Percentiles rank a stretch among this genome's conserved stretches.
These are phyloP conservation scores for Trichogramma pretiosum DNA, from an alignment of 1,140 invertebrate genomes.

Conservation along the genomic window DNA sequence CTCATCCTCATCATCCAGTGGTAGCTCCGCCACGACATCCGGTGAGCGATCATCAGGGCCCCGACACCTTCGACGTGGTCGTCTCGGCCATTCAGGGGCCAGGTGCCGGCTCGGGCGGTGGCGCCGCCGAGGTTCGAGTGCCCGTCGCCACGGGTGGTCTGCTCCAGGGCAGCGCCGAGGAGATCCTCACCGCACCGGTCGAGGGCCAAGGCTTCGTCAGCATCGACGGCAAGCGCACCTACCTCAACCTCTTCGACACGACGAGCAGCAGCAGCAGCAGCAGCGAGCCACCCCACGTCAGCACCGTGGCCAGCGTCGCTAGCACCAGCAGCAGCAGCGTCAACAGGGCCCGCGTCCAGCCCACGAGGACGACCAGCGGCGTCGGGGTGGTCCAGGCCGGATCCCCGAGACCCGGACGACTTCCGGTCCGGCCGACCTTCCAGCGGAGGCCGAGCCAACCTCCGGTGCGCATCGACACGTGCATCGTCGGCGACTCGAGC, in stretches of 20 bases:
- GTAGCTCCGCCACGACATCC: slow-evolving; percentile 39
- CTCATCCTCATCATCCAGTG: too few relatives aligned
- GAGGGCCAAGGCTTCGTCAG: slow-evolving; percentile 79
- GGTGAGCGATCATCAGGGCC: too few relatives aligned
- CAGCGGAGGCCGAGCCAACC: slow-evolving; percentile 53
- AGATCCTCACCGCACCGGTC: slow-evolving; percentile 68
- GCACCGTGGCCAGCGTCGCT: too few relatives aligned
- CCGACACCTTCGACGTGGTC: slow-evolving; percentile 80
- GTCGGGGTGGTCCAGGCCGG: too few relatives aligned
- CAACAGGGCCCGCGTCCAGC: slow-evolving; percentile 31
- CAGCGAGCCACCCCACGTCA: too few relatives aligned
- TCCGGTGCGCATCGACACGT: slow-evolving; percentile 80
- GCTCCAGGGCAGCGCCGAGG: slow-evolving; percentile 43
- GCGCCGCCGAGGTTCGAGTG: slow-evolving; percentile 34
- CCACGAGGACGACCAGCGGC: slow-evolving; percentile 26
- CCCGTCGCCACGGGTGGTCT: slow-evolving; percentile 30
- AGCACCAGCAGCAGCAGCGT: too few relatives aligned
- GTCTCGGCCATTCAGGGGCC: slow-evolving; percentile 79
- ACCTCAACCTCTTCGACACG: slow-evolving; percentile 72
- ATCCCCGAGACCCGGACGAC: slow-evolving; percentile 23
- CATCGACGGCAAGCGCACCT: slow-evolving; percentile 84
- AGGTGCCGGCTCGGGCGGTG: slow-evolving; percentile 41
- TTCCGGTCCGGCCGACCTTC: slow-evolving; percentile 44
- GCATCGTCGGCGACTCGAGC: slow-evolving; percentile 86
- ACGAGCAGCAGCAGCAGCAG: slow-evolving; percentile 27